Conservation (phyloP, 2,797 vertebrate species). For the Artibeus lituratus region DNA sequence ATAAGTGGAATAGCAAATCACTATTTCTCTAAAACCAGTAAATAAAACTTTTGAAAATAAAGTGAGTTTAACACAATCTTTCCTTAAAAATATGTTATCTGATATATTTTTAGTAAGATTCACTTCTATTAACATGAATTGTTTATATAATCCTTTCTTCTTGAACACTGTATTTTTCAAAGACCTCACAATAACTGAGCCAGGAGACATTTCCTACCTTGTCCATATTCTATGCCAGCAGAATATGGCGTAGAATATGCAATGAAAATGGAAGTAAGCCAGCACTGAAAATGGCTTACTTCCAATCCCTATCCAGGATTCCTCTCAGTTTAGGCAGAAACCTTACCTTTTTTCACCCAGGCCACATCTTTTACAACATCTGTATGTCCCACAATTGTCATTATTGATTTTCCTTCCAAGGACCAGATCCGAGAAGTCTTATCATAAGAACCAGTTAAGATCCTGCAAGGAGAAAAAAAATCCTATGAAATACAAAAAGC, state of each 20-base stretch:
- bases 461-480: slow-evolving; percentile 87
- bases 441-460: slow-evolving; percentile 95
- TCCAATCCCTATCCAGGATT: not conserved
- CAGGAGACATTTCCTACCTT: not conserved
- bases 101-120: slow-evolving; percentile 9
- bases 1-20: not conserved
- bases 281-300: slow-evolving; percentile 5
- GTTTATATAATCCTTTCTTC: slow-evolving; percentile 5
- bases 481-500: slow-evolving; percentile 79
- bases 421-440: slow-evolving; percentile 97
- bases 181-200: not conserved
- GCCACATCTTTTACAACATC: slow-evolving; percentile 97
- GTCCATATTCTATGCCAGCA: not conserved
- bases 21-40: not conserved
- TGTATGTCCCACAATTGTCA: slow-evolving; percentile 91
- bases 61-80: not conserved
- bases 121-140: not conserved
- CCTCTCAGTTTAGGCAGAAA: not conserved
- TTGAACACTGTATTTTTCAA: not conserved
- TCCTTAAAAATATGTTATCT: not conserved
- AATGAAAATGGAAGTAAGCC: slow-evolving; percentile 32
- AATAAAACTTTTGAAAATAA: not conserved
- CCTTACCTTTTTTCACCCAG: slow-evolving; percentile 95
- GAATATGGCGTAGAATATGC: too few relatives aligned
- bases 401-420: slow-evolving; percentile 91